These are phyloP conservation scores for Pocillopora damicornis DNA, from an alignment of 64 coral and sea anemone genomes.

Conservation along the genomic window DNA sequence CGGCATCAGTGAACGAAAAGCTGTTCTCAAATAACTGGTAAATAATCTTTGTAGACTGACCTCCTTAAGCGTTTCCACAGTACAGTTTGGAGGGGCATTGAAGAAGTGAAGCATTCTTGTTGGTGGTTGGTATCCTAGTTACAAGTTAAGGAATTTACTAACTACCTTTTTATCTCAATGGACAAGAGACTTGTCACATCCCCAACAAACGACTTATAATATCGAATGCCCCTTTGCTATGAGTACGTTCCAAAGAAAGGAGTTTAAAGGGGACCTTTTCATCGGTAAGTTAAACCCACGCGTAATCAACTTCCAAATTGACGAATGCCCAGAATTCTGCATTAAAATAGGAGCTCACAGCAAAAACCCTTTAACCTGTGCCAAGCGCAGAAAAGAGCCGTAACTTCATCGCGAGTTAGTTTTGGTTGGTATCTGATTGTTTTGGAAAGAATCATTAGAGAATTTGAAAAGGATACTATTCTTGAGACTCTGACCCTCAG, in stretches of 20 bases:
- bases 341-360: no score
- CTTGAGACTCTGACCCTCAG: constrained; percentile 95
- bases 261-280: no score
- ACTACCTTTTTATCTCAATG: neutral
- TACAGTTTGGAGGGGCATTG: constrained; percentile 97
- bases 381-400: no score
- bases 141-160: constrained; percentile 49
- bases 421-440: neutral
- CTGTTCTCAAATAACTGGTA: no score
- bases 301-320: no score
- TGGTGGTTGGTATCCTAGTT: constrained; percentile 90
- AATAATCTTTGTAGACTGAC: constrained; percentile 15
- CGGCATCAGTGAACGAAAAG: no score
- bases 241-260: no score
- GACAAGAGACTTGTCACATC: neutral
- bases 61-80: constrained; percentile 88
- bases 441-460: neutral
- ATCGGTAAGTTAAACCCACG: no score
- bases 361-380: no score
- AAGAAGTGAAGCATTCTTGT: constrained; percentile 99
- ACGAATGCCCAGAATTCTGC: no score
- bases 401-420: no score
- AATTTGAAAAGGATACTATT: constrained; percentile 71
- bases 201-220: neutral
- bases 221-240: no score